These are phyloP conservation scores for Anoura caudifer DNA, from an alignment of 2,113 vertebrate species.

Conservation along the genomic window DNA sequence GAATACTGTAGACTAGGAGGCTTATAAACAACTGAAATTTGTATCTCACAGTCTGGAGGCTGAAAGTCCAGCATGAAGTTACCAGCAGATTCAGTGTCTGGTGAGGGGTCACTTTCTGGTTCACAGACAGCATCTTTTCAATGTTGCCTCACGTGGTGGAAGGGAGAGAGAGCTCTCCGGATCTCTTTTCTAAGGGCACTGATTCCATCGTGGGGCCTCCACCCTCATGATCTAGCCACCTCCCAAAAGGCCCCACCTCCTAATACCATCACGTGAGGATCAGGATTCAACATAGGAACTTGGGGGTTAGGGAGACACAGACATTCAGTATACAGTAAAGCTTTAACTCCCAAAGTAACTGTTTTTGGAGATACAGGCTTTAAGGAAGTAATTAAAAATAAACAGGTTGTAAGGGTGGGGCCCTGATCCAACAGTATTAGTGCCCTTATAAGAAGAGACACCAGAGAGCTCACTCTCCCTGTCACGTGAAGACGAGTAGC, in stretches of 20 bases:
- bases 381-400: neutral
- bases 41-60: neutral
- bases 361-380: neutral
- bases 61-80: neutral
- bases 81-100: too few species aligned
- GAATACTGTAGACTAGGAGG: neutral
- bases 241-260: neutral
- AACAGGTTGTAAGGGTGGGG: neutral
- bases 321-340: neutral
- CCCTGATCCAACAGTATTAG: neutral
- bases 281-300: neutral
- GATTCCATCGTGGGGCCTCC: neutral
- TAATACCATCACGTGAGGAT: too few species aligned
- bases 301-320: neutral
- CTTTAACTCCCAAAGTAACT: neutral
- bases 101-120: neutral
- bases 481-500: neutral
- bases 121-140: neutral
- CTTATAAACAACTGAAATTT: neutral
- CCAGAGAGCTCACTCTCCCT: neutral
- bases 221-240: neutral
- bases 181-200: neutral
- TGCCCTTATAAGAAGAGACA: neutral
- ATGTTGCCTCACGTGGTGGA: neutral
- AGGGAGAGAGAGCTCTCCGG: neutral